These are phyloP conservation scores for Morpho achilles DNA, from an alignment of 2,888 invertebrate genomes.

Conservation along the genomic window DNA sequence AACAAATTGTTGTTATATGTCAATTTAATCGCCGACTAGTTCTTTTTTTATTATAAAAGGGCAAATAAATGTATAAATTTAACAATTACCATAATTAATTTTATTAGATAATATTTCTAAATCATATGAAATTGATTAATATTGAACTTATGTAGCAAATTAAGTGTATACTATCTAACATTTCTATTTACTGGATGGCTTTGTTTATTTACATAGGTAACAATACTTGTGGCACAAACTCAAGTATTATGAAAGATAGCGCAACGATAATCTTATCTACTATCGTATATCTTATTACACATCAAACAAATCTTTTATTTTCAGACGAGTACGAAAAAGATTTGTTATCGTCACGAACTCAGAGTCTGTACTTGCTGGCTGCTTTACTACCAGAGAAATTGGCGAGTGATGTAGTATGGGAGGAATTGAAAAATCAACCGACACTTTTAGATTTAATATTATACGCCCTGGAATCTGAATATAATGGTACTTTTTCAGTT, in stretches of 20 bases:
- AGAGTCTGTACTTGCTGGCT: conserved; percentile 47
- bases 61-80: too few species aligned
- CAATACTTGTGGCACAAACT: not conserved
- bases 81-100: too few species aligned
- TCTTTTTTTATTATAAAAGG: too few species aligned
- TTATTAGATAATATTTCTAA: too few species aligned
- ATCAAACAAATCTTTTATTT: conserved; percentile 12
- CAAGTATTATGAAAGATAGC: conserved; percentile 1
- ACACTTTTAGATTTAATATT: conserved; percentile 43
- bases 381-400: conserved; percentile 44
- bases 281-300: not conserved
- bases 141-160: too few species aligned
- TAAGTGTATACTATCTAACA: too few species aligned
- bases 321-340: conserved; percentile 40
- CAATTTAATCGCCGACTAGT: too few species aligned
- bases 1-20: too few species aligned
- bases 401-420: conserved; percentile 51
- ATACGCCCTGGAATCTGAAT: conserved; percentile 49
- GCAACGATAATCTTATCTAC: not conserved
- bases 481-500: conserved; percentile 40
- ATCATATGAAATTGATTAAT: too few species aligned
- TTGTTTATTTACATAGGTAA: conserved; percentile 5
- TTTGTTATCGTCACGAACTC: conserved; percentile 42
- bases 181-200: not conserved
- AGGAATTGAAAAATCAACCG: conserved; percentile 36